A percentile compares a stretch with the other conserved stretches of the same genome.
phyloP scores from a whole-genome alignment of 1,140 invertebrate species.

The Drosophila subpulchrella region DNA sequence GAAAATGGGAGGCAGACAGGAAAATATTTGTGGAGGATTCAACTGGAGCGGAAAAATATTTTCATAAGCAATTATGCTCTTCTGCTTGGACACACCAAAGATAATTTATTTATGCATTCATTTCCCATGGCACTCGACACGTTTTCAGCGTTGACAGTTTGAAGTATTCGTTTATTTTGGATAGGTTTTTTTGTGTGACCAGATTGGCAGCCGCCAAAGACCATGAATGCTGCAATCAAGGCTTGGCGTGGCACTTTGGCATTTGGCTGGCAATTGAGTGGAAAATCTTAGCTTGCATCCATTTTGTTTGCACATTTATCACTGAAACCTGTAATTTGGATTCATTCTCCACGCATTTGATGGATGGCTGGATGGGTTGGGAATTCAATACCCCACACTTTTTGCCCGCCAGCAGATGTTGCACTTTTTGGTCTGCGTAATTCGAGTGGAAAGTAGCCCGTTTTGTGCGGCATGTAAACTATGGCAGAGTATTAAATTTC shows the following conservation, averaged over 20 bases:
- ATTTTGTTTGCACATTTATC: slow-evolving; percentile 61
- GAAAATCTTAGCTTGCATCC: slow-evolving; percentile 51
- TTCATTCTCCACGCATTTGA: slow-evolving; percentile 33
- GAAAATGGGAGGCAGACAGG: slow-evolving; percentile 1
- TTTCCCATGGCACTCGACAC: slow-evolving; percentile 48
- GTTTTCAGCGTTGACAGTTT: slow-evolving; percentile 67
- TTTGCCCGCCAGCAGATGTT: slow-evolving; percentile 32
- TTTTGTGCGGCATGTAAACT: slow-evolving; percentile 59
- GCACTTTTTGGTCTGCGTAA: slow-evolving; percentile 54
- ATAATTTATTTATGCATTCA: slow-evolving; percentile 39
- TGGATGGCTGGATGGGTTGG: slow-evolving; percentile 16
- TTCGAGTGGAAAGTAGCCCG: slow-evolving; percentile 62
- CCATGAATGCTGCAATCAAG: slow-evolving; percentile 58
- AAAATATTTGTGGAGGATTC: slow-evolving; percentile 31
- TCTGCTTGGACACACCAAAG: slow-evolving; percentile 14
- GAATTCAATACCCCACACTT: slow-evolving; percentile 27
- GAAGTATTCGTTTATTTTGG: slow-evolving; percentile 32
- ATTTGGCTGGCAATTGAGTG: slow-evolving; percentile 54
- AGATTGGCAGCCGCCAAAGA: slow-evolving; percentile 70
- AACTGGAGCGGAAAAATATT: slow-evolving; percentile 25
- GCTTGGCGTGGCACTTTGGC: slow-evolving; percentile 58
- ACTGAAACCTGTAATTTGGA: slow-evolving; percentile 47
- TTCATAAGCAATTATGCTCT: slow-evolving; percentile 37
- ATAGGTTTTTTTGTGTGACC: slow-evolving; percentile 11
- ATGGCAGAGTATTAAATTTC: slow-evolving; percentile 67